Percentiles rank a stretch among this genome's conserved stretches.
phyloP scores from a whole-genome alignment of 2,113 vertebrate species.

The Bubalus kerabau region DNA sequence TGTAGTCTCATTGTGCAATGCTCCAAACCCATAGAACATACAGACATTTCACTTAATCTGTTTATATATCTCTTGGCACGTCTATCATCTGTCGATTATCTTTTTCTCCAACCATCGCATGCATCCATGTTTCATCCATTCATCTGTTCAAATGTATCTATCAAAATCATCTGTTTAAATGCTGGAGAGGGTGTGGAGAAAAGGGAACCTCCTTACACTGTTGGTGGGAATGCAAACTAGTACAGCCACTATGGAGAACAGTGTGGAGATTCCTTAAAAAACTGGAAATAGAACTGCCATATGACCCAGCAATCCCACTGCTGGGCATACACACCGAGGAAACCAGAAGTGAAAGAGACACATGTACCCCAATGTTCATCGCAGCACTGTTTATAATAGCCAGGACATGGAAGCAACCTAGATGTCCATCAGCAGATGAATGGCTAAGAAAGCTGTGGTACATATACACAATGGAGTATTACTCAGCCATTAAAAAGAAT shows the following conservation, averaged over 20 bases:
- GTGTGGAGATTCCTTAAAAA: not conserved
- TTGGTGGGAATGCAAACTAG: not conserved
- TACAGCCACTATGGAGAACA: not conserved
- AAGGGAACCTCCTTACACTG: not conserved
- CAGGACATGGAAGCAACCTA: not conserved
- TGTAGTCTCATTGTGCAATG: rapidly evolving
- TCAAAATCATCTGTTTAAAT: not conserved
- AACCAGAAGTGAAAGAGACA: not conserved
- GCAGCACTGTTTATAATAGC: rapidly evolving
- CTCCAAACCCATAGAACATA: not conserved
- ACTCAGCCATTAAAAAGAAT: not conserved
- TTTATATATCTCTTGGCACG: not conserved
- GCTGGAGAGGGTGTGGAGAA: not conserved
- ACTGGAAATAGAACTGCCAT: not conserved
- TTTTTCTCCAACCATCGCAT: not conserved
- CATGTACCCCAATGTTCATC: not conserved
- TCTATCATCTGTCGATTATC: not conserved
- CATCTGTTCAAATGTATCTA: not conserved
- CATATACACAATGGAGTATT: rapidly evolving
- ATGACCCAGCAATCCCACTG: not conserved
- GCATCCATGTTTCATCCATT: not conserved
- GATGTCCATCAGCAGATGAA: rapidly evolving
- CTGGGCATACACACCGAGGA: rapidly evolving
- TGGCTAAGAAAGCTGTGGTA: not conserved
- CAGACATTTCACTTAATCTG: not conserved